Evolutionary conservation across 2,113 vertebrate species (phyloP).

Genomic region (Hemibagrus wyckioides): DNA sequence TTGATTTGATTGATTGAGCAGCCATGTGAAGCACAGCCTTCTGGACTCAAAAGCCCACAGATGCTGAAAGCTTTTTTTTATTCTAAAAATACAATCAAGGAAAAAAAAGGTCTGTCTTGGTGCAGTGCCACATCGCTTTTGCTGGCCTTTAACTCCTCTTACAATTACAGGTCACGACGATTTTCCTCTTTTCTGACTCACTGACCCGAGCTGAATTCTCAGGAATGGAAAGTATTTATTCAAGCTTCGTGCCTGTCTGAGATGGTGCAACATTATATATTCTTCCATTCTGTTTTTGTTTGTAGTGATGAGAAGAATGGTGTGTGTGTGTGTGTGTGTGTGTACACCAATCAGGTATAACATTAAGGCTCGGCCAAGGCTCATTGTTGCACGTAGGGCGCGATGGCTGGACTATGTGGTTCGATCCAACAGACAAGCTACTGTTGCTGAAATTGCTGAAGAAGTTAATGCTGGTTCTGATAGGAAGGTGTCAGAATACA

Average conservation of each 20-base stretch:
- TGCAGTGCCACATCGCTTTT: conserved; percentile 11
- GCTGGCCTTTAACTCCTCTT: conserved; percentile 11
- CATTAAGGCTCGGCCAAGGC: too few species aligned
- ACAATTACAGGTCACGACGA: background rate
- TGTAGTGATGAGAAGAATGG: background rate
- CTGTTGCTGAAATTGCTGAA: too few species aligned
- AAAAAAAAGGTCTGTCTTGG: background rate
- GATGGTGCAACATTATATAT: conserved; percentile 41
- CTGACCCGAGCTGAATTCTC: conserved; percentile 22
- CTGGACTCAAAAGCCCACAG: background rate
- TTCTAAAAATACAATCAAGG: background rate
- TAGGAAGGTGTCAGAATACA: too few species aligned
- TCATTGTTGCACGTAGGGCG: too few species aligned
- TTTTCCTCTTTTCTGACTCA: background rate
- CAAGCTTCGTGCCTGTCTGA: conserved; percentile 52
- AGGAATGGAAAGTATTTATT: conserved; percentile 64
- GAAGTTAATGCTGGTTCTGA: too few species aligned
- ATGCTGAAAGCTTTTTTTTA: background rate
- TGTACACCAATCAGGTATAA: too few species aligned
- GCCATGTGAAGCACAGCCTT: background rate
- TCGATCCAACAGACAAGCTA: too few species aligned
- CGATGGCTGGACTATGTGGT: too few species aligned
- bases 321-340: background rate
- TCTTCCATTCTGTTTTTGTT: conserved; percentile 22
- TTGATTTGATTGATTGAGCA: conserved; percentile 5